Conservation (phyloP, 2,113 vertebrate genomes). For the Sphyrna mokarran region DNA sequence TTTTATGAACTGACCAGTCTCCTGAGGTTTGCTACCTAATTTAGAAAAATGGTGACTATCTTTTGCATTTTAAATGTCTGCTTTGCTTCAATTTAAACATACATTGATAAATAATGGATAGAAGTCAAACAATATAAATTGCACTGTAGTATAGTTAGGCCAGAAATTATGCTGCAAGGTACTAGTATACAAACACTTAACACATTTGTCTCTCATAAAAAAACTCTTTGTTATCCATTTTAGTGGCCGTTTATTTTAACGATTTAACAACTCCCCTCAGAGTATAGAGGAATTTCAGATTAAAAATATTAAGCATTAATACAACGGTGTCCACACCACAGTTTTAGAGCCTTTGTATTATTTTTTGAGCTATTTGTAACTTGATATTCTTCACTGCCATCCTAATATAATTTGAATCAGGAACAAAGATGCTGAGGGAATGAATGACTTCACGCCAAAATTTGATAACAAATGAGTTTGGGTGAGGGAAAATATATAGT, state of each 20-base stretch:
- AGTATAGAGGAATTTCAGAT: background rate
- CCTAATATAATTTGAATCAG: background rate
- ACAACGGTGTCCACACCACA: background rate
- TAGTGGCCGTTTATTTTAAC: background rate
- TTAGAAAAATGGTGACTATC: slow-evolving; percentile 20
- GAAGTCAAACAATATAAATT: background rate
- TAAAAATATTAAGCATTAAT: background rate
- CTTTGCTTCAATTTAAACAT: slow-evolving; percentile 27
- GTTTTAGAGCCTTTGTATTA: background rate
- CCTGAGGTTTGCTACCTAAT: background rate
- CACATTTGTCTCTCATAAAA: background rate
- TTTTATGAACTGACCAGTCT: slow-evolving; percentile 30
- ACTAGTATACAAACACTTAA: background rate
- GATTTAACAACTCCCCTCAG: background rate
- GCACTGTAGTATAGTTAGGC: background rate
- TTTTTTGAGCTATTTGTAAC: background rate
- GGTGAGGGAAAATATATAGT: background rate
- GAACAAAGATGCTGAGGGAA: background rate
- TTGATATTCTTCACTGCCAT: background rate
- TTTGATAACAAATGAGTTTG: background rate
- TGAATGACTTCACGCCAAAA: background rate
- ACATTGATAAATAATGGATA: slow-evolving; percentile 31
- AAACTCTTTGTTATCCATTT: background rate
- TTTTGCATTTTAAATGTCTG: background rate
- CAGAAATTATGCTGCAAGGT: background rate